phyloP scores from a whole-genome alignment of 2,113 vertebrate genomes.

The Petrocephalus microphthalmus region DNA sequence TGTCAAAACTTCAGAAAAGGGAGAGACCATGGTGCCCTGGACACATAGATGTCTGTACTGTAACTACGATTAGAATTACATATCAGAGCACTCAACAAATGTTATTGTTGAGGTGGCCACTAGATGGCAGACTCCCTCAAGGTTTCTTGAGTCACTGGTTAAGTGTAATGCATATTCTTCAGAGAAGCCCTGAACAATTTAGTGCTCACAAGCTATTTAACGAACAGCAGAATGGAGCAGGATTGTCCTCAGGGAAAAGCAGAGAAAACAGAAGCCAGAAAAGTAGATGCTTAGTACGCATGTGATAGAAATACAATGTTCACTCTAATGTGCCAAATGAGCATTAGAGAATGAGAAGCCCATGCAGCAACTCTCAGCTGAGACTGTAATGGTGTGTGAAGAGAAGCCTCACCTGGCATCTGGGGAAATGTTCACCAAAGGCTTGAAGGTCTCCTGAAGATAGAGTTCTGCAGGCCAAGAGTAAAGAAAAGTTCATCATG shows the following conservation, averaged over 20 bases:
- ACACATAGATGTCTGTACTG: neutral
- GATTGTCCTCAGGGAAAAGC: neutral
- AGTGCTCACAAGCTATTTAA: constrained; percentile 18
- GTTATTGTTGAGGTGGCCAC: neutral
- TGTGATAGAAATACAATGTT: neutral
- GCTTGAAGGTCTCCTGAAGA: constrained; percentile 98
- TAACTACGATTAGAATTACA: neutral
- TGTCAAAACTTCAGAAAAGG: neutral
- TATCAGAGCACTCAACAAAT: neutral
- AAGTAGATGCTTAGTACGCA: neutral
- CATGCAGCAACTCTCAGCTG: neutral
- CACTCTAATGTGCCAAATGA: neutral
- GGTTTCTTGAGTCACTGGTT: neutral
- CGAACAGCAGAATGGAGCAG: neutral
- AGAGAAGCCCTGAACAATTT: constrained; percentile 28
- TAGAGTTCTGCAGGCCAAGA: constrained; percentile 76
- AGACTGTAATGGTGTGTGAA: neutral
- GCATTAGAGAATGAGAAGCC: neutral
- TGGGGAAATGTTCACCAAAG: constrained; percentile 95
- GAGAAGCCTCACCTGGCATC: constrained; percentile 78
- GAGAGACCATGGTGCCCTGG: neutral
- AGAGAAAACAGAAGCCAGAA: no score
- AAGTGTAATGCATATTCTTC: neutral
- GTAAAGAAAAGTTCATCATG: neutral
- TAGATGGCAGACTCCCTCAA: neutral